Evolutionary conservation across 2,113 vertebrate genomes (phyloP).

Genomic region (Myiopsitta monachus): DNA sequence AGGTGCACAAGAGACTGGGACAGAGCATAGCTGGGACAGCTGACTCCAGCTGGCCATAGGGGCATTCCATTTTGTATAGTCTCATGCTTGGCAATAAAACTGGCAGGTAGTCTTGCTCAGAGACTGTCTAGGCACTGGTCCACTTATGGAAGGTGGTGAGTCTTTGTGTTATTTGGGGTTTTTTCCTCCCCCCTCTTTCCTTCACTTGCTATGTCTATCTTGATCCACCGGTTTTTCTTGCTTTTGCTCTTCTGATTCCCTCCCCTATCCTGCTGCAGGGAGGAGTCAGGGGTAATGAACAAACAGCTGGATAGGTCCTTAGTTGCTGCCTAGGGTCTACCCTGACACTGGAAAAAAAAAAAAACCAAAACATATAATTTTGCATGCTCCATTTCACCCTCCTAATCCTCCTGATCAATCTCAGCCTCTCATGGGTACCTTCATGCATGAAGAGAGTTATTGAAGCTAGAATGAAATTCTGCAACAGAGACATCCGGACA

Average conservation of each 20-base stretch:
- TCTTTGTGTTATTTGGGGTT: neutral
- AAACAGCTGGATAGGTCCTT: neutral
- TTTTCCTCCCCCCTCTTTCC: neutral
- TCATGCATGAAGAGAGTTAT: neutral
- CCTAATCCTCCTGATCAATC: neutral
- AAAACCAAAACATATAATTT: rapidly evolving
- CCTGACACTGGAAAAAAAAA: neutral
- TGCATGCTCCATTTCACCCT: neutral
- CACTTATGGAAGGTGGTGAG: neutral
- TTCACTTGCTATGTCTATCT: neutral
- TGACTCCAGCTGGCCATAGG: neutral
- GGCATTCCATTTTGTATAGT: too few relatives aligned
- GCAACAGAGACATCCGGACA: neutral
- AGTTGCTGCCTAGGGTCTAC: neutral
- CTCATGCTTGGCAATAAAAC: neutral
- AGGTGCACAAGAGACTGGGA: neutral
- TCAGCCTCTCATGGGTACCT: neutral
- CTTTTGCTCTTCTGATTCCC: neutral
- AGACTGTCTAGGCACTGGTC: neutral
- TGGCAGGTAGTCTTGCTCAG: neutral
- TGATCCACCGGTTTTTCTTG: neutral
- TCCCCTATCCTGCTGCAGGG: neutral
- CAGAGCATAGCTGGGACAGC: neutral
- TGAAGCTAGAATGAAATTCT: neutral
- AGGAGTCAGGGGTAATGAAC: neutral